These are phyloP conservation scores for Eristalinus aeneus DNA, from an alignment of 2,888 invertebrate species.

Conservation along the genomic window DNA sequence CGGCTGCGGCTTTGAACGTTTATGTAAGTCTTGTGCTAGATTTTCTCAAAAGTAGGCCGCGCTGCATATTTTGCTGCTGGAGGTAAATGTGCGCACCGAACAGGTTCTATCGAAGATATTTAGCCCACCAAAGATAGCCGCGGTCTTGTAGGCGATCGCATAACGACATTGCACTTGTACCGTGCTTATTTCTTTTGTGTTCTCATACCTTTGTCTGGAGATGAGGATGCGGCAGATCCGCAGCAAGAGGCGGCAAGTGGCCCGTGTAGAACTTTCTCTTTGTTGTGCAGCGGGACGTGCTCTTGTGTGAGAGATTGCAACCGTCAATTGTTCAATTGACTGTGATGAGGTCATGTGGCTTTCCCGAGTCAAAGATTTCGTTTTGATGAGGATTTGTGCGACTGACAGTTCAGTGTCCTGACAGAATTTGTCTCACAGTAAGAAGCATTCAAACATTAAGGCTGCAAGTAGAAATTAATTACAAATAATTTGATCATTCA, in stretches of 20 bases:
- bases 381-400: neutral
- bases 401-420: neutral
- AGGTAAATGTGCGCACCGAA: neutral
- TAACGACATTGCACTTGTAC: constrained; percentile 4
- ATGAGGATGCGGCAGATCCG: neutral
- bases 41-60: neutral
- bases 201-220: neutral
- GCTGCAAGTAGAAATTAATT: no score
- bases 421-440: neutral
- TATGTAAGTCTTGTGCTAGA: constrained; percentile 21
- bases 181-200: neutral
- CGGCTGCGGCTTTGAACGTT: neutral
- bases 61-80: neutral
- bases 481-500: no score
- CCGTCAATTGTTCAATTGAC: neutral
- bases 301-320: neutral
- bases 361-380: neutral
- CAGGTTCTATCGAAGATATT: constrained; percentile 6
- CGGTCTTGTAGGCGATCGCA: neutral
- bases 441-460: neutral
- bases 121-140: neutral
- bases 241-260: neutral
- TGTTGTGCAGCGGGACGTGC: neutral
- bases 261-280: constrained; percentile 12
- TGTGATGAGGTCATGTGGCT: neutral